Evolutionary conservation across 2,113 vertebrate genomes (phyloP).

Genomic region (Recurvirostra avosetta): DNA sequence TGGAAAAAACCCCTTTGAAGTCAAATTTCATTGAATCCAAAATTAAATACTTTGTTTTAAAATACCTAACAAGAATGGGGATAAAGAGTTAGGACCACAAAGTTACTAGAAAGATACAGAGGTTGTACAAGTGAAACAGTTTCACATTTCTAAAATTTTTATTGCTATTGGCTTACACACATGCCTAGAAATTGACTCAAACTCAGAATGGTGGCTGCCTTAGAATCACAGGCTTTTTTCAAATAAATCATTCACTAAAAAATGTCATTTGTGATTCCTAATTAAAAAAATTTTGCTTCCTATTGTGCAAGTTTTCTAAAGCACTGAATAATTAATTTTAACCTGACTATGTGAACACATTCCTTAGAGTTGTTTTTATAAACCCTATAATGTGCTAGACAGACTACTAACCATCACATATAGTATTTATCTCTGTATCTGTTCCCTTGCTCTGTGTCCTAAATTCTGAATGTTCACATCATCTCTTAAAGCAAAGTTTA

Average conservation of each 20-base stretch:
- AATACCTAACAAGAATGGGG: background rate
- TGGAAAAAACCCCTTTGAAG: background rate
- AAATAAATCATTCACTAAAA: background rate
- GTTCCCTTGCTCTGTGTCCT: background rate
- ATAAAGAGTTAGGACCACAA: background rate
- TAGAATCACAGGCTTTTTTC: background rate
- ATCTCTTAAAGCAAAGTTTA: background rate
- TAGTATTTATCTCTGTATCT: background rate
- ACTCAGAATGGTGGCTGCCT: background rate
- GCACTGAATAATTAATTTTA: background rate
- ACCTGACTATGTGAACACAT: background rate
- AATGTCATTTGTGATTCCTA: background rate
- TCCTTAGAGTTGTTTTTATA: background rate
- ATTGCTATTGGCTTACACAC: background rate
- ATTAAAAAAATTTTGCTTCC: background rate
- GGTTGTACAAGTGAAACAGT: background rate
- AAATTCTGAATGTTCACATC: background rate
- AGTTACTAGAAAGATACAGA: background rate
- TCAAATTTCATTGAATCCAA: background rate
- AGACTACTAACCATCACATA: background rate
- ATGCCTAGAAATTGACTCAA: background rate
- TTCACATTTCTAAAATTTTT: background rate
- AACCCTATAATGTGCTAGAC: background rate
- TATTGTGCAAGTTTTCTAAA: background rate
- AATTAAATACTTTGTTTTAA: background rate